These are phyloP conservation scores for Potamilus streckersoni DNA, from an alignment of 1,140 invertebrate species.

Conservation along the genomic window DNA sequence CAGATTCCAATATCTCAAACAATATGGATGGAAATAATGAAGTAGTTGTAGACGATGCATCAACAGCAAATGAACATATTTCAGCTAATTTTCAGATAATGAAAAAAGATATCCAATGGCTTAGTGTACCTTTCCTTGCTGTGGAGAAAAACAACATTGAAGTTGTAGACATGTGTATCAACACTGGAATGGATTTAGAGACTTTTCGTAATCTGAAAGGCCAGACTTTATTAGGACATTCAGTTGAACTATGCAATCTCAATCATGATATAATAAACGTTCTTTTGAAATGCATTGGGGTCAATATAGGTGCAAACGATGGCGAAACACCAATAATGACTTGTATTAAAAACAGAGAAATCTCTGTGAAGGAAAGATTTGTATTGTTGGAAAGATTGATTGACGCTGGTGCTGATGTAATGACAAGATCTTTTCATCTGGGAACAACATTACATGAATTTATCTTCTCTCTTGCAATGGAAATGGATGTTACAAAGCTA, in stretches of 20 bases:
- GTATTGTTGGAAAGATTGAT: constrained; percentile 1
- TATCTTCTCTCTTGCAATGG: background rate
- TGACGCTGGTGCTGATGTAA: background rate
- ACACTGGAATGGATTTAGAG: constrained; percentile 9
- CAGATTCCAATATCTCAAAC: too few relatives aligned
- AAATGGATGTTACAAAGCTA: background rate
- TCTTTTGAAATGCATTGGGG: constrained; percentile 1
- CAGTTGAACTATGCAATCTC: background rate
- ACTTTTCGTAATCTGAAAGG: background rate
- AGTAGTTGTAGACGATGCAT: too few relatives aligned
- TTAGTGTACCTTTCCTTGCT: constrained; percentile 11
- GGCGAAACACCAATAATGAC: background rate
- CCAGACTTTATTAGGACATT: constrained; percentile 2
- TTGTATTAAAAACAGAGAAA: background rate
- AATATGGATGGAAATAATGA: too few relatives aligned
- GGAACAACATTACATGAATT: background rate
- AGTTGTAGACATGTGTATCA: constrained; percentile 8
- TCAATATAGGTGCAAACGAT: background rate
- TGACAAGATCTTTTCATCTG: too few relatives aligned
- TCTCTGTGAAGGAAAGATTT: background rate
- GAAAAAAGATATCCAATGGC: too few relatives aligned
- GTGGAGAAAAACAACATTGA: background rate
- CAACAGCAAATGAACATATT: too few relatives aligned
- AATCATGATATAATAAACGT: constrained; percentile 3
- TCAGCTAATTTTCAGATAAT: too few relatives aligned